Base-by-base conservation (phyloP, 2,888 invertebrate genomes). In the Lobophora halterata region DNA sequence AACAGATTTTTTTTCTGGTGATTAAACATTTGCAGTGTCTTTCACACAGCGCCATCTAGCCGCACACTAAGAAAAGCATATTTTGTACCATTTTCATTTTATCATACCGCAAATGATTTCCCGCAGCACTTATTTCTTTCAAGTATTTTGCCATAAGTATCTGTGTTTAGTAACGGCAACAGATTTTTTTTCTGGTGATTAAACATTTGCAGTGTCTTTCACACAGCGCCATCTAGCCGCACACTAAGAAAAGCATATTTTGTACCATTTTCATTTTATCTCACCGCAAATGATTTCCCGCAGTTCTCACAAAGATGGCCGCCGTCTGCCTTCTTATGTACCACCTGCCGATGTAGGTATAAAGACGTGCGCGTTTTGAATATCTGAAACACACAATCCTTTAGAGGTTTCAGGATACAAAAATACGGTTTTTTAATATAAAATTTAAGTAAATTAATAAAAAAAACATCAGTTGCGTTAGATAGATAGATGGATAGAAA, bases 71-170 rank as follows among this genome's bases (percentile, higher is more conserved):
- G 7, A 9, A 21, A 5, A 6, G 11, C 2, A 2, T 11, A 24
- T 9, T 9, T 3, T 2, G 8, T 3, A 14, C 14, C 3, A n/a
- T 3, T 8, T 28, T 6, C 0, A 6, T 6, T 1, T 11, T 31
- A 9, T 5, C 36, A 19, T 30, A 82, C 83, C 35, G 79, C 73
- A 5, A 81, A 85, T 0, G 74, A 54, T 18, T 78, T 83, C 0
- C 85, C 85, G 43, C 85, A 85, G 30, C 79, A 79, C 17, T 85
- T 77, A 34, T n/a, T n/a, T n/a, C n/a, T n/a, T n/a, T n/a, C n/a
- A n/a, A n/a, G n/a, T n/a, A n/a, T n/a, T n/a, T n/a, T n/a, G n/a
- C n/a, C n/a, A n/a, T n/a, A n/a, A n/a, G n/a, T 7, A n/a, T n/a
- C n/a, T n/a, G n/a, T n/a, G n/a, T n/a, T n/a, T n/a, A n/a, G n/a